phyloP scores from a whole-genome alignment of 1,140 invertebrate genomes.

The Neotoxoptera formosana region DNA sequence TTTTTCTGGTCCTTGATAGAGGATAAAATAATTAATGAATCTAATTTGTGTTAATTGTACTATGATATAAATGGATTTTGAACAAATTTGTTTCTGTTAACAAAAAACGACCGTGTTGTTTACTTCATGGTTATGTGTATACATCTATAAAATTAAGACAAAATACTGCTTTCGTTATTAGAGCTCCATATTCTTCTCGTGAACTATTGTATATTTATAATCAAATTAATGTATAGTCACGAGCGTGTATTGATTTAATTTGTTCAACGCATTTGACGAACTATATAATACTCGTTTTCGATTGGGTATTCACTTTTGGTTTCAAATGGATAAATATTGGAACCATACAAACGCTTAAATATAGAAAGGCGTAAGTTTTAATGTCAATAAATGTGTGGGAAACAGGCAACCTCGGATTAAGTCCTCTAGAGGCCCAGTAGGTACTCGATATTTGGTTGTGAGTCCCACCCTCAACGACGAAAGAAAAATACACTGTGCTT shows the following conservation, averaged over 20 bases:
- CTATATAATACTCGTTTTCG: neutral
- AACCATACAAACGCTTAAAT: neutral
- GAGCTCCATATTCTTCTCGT: neutral
- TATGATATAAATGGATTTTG: neutral
- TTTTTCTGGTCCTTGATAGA: neutral
- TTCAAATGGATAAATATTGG: neutral
- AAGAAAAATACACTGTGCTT: neutral
- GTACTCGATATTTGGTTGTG: neutral
- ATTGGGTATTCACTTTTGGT: neutral
- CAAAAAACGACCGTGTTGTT: neutral
- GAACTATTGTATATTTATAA: conserved; percentile 28
- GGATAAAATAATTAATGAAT: conserved; percentile 4
- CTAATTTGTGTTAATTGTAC: neutral
- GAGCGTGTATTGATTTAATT: conserved; percentile 17
- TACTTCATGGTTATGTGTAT: neutral
- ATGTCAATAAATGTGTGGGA: neutral
- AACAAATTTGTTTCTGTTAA: neutral
- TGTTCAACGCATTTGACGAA: neutral
- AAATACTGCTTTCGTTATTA: conserved; percentile 1
- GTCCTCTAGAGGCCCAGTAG: neutral
- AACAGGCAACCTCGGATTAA: neutral
- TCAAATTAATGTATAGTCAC: neutral
- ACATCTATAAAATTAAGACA: neutral
- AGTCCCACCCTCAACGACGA: neutral
- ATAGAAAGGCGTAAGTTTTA: neutral